Evolutionary conservation across 2,797 vertebrate genomes (phyloP).

Genomic region (Eulemur mongoz): DNA sequence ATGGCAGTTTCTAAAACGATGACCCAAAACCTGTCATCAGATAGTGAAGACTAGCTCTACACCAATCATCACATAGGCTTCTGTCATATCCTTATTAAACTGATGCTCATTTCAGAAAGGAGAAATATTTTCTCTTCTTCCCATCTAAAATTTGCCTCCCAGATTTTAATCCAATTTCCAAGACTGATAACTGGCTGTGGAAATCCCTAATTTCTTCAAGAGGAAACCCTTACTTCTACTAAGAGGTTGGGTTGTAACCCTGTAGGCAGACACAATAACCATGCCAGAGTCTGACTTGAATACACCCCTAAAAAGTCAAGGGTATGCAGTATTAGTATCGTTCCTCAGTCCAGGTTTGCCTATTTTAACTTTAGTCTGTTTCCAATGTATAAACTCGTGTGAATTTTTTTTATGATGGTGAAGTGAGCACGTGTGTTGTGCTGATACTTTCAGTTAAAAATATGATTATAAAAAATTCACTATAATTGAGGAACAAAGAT

Average conservation of each 20-base stretch:
- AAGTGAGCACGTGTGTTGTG: neutral
- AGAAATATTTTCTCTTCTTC: neutral
- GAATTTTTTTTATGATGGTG: neutral
- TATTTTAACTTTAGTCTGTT: neutral
- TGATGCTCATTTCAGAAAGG: neutral
- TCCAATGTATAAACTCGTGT: neutral
- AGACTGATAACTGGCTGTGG: neutral
- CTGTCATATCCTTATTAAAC: neutral
- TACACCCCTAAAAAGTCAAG: neutral
- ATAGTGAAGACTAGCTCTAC: neutral
- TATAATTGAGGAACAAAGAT: neutral
- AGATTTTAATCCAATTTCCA: neutral
- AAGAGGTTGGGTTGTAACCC: neutral
- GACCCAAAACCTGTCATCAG: neutral
- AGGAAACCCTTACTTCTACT: neutral
- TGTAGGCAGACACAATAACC: neutral
- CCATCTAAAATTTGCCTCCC: neutral
- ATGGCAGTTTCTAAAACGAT: neutral
- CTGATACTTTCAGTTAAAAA: neutral
- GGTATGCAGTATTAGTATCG: neutral
- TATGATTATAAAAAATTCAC: neutral
- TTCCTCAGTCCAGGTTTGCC: neutral
- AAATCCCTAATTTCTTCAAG: neutral
- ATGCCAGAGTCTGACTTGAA: neutral
- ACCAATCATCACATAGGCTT: neutral